Percentiles rank a stretch among this genome's conserved stretches.
These are phyloP conservation scores for Eleutherodactylus coqui DNA, from an alignment of 2,797 vertebrate species.

Conservation along the genomic window DNA sequence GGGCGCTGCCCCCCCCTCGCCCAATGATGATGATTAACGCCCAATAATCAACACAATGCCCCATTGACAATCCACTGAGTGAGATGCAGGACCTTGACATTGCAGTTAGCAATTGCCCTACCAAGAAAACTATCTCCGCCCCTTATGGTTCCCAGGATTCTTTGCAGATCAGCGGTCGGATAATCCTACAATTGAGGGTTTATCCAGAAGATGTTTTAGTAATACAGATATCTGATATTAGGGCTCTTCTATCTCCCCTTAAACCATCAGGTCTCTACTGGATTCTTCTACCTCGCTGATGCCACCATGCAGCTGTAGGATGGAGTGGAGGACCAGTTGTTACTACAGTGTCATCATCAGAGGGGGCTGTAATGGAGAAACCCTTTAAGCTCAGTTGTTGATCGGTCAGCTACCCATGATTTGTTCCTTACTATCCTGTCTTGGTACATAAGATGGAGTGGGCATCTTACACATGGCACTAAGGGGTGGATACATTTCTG, in stretches of 20 bases:
- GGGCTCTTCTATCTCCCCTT: not conserved
- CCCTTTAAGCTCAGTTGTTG: not conserved
- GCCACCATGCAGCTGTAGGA: not conserved
- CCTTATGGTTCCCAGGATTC: not conserved
- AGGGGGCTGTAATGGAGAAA: not conserved
- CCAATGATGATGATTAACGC: not conserved
- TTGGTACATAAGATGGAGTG: not conserved
- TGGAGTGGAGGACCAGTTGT: no score
- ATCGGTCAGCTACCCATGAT: not conserved
- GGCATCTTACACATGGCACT: not conserved
- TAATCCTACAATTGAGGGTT: not conserved
- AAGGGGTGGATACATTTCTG: conserved; percentile 8
- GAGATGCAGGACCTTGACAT: not conserved
- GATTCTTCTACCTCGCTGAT: not conserved
- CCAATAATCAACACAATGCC: not conserved
- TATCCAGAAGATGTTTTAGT: not conserved
- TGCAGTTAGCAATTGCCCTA: no score
- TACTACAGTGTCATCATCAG: not conserved
- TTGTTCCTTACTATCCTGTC: not conserved
- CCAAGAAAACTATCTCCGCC: no score
- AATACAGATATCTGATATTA: no score
- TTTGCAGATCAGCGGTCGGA: not conserved
- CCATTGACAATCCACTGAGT: not conserved
- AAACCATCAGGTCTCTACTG: not conserved
- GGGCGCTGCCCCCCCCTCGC: not conserved